These are phyloP conservation scores for Gobio occitaniae DNA, from an alignment of 2,797 vertebrate genomes.

Conservation along the genomic window DNA sequence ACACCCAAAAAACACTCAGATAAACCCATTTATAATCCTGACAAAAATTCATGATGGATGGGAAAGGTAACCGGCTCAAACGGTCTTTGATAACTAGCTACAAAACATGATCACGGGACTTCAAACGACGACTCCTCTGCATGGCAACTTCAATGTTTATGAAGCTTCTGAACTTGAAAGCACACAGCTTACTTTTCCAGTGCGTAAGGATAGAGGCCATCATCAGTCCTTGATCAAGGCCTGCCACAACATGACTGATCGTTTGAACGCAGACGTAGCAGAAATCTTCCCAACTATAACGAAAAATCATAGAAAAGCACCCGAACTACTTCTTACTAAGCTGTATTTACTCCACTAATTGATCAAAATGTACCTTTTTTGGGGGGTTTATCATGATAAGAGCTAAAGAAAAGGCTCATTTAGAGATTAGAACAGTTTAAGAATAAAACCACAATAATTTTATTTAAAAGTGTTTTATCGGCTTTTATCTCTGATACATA, in stretches of 20 bases:
- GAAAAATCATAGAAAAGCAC: neutral
- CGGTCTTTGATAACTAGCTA: conserved; percentile 26
- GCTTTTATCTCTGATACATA: neutral
- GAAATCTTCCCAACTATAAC: neutral
- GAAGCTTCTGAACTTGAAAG: conserved; percentile 23
- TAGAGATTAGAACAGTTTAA: neutral
- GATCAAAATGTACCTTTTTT: too few species aligned
- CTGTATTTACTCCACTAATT: neutral
- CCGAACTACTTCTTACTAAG: neutral
- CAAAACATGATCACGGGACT: neutral
- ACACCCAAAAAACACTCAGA: conserved; percentile 18
- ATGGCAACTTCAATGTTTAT: conserved; percentile 35
- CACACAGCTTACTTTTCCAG: conserved; percentile 11
- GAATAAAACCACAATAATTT: neutral
- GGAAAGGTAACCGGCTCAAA: neutral
- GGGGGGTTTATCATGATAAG: neutral
- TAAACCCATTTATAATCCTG: conserved; percentile 16
- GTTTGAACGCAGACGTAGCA: neutral
- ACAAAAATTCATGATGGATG: conserved; percentile 35
- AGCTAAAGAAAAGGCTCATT: neutral
- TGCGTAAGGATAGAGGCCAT: conserved; percentile 4
- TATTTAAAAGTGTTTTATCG: neutral
- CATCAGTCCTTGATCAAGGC: conserved; percentile 39
- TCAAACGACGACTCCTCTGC: conserved; percentile 14
- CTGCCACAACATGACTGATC: conserved; percentile 29